Percentiles rank a stretch among this genome's conserved stretches.
These are phyloP conservation scores for Melinopterus prodromus DNA, from an alignment of 2,888 invertebrate genomes.

Conservation along the genomic window DNA sequence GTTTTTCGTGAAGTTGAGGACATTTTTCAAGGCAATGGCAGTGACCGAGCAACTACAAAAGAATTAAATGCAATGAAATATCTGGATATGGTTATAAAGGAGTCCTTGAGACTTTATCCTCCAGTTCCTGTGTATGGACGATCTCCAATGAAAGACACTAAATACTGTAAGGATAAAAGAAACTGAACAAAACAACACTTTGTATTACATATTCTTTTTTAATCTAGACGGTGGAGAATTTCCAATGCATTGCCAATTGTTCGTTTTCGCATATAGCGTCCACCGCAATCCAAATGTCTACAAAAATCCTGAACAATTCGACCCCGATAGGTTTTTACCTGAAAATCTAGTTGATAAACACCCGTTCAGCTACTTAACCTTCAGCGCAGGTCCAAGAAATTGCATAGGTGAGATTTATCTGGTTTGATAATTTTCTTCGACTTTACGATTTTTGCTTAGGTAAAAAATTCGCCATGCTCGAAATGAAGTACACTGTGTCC, in stretches of 20 bases:
- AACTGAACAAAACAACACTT: not conserved
- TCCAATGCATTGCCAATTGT: slow-evolving; percentile 10
- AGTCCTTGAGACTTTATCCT: slow-evolving; percentile 24
- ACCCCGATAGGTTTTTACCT: slow-evolving; percentile 55
- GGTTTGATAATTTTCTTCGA: not conserved
- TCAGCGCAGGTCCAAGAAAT: slow-evolving; percentile 54
- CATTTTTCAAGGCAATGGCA: not conserved
- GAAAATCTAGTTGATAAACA: slow-evolving; percentile 51
- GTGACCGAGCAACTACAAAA: not conserved
- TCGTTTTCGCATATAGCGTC: slow-evolving; percentile 40
- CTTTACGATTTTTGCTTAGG: not conserved
- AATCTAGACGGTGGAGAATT: slow-evolving; percentile 28
- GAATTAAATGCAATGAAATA: not conserved
- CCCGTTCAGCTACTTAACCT: slow-evolving; percentile 53
- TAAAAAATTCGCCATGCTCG: slow-evolving; percentile 18
- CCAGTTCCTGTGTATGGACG: not conserved
- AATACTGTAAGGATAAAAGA: not conserved
- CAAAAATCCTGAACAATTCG: slow-evolving; percentile 52
- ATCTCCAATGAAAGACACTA: not conserved
- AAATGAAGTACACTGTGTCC: slow-evolving; percentile 31
- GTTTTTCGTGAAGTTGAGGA: not conserved
- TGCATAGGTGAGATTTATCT: slow-evolving; percentile 51
- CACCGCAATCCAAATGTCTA: slow-evolving; percentile 57
- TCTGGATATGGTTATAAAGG: not conserved
- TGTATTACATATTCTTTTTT: not conserved